Evolutionary conservation across 1,140 invertebrate genomes (phyloP).

Genomic region (Diorhabda elongata): DNA sequence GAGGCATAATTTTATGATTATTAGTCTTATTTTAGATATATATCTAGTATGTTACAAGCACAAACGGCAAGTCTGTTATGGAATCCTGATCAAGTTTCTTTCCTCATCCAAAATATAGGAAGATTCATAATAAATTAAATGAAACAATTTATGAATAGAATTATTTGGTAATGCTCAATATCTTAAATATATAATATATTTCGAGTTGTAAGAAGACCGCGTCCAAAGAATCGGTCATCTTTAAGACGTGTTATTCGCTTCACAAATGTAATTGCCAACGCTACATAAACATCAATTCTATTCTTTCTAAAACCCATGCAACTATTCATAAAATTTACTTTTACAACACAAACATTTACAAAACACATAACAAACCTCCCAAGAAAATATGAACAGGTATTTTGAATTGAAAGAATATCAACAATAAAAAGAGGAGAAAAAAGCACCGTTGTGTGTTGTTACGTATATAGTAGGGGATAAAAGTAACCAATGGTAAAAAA

Average conservation of each 20-base stretch:
- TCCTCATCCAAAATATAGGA: no score
- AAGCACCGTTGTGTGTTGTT: constrained; percentile 24
- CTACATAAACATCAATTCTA: background rate
- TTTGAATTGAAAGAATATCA: constrained; percentile 37
- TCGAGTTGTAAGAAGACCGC: constrained; percentile 1
- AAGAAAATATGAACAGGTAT: constrained; percentile 38
- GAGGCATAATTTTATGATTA: no score
- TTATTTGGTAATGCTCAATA: no score
- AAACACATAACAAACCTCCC: constrained; percentile 25
- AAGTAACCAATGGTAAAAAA: constrained; percentile 43
- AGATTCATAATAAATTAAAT: no score
- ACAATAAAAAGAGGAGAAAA: constrained; percentile 25
- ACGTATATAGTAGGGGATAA: constrained; percentile 26
- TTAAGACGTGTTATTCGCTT: background rate
- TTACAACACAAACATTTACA: constrained; percentile 24
- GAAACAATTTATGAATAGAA: no score
- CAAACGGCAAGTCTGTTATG: no score
- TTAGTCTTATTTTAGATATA: no score
- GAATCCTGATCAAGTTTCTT: no score
- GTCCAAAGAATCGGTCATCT: constrained; percentile 1
- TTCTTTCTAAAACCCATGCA: background rate
- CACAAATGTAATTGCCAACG: background rate
- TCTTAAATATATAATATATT: no score
- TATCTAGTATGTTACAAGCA: no score
- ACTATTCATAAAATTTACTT: background rate